Percentiles rank a stretch among this genome's conserved stretches.
Conservation (phyloP, 1,140 invertebrate genomes). For the Pomacea maculata region DNA sequence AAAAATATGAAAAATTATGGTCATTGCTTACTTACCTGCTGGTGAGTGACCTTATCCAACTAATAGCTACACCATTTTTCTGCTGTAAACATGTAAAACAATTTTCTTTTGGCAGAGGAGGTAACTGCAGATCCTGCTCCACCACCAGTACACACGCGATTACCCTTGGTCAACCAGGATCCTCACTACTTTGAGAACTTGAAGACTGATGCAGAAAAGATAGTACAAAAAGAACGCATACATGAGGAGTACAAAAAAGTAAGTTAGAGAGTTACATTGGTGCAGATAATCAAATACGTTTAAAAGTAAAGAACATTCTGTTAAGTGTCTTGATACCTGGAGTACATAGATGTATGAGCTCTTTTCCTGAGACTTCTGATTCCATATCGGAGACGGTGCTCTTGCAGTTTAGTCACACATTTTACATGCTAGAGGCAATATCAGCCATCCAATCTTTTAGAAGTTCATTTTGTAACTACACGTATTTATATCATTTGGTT, state of each 20-base stretch:
- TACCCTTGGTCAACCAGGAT: constrained; percentile 43
- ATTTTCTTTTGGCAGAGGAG: constrained; percentile 1
- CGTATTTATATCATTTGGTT: constrained; percentile 17
- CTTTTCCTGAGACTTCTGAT: not conserved
- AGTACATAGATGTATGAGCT: not conserved
- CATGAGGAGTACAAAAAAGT: constrained; percentile 69
- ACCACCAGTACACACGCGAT: constrained; percentile 25
- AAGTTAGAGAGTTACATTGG: not conserved
- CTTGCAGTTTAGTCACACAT: not conserved
- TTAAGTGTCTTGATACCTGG: no score
- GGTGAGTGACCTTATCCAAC: no score
- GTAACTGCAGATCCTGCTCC: not conserved
- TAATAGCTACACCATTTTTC: not conserved
- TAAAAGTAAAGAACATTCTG: not conserved
- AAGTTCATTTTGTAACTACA: no score
- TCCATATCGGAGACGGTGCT: no score
- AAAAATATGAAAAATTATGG: no score
- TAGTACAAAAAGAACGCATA: constrained; percentile 75
- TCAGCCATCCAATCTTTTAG: no score
- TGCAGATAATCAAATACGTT: not conserved
- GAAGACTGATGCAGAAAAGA: constrained; percentile 73
- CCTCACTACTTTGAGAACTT: constrained; percentile 76
- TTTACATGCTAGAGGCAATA: no score
- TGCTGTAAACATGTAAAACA: not conserved
- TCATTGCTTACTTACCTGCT: no score